Evolutionary conservation across 2,113 vertebrate genomes (phyloP), one percentile per base, ranked within the genome.

Genomic region (Tragulus kanchil): DNA sequence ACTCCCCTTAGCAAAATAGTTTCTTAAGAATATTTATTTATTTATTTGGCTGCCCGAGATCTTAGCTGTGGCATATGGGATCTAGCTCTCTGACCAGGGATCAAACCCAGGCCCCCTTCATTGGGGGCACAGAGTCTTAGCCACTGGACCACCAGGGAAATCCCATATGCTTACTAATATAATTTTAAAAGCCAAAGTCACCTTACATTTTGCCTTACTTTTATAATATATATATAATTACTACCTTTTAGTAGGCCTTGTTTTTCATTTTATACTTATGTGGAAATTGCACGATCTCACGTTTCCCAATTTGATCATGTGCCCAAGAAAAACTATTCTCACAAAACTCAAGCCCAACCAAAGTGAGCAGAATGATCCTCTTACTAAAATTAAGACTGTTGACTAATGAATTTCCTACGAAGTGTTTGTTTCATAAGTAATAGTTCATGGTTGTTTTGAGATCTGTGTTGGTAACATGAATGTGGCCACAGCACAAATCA

Each of bases 251-350:
- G 36, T 75, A 94, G 69, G 36, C 42, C 58, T 1, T 85, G 19
- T 36, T 92, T 86, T 36, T 14, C 58, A 48, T n/a, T 79, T 91
- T 61, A 89, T 23, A 50, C 14, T 42, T 81, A 31, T 0, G 13
- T 81, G 21, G 25, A 88, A 65, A 75, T 91, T 83, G 16, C 13
- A 61, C 19, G 16, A 45, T 61, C 36, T 81, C n/a, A 61, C 36
- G 81, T 65, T 67, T 64, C 73, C 42, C 26, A 86, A n/a, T 3
- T 67, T 28, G 6, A 61, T 87, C 8, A 6, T 75, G 25, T 45
- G 75, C 64, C 81, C 25, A 67, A 93, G 88, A 75, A 93, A 77
- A 90, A 88, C 11, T 73, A n/a, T 91, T 84, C 75, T 88, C 21
- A 93, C 77, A 88, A 84, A 81, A 9, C 71, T 17, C 50, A 84